Conservation (phyloP, 2,113 vertebrate genomes). For the Isichthys henryi region DNA sequence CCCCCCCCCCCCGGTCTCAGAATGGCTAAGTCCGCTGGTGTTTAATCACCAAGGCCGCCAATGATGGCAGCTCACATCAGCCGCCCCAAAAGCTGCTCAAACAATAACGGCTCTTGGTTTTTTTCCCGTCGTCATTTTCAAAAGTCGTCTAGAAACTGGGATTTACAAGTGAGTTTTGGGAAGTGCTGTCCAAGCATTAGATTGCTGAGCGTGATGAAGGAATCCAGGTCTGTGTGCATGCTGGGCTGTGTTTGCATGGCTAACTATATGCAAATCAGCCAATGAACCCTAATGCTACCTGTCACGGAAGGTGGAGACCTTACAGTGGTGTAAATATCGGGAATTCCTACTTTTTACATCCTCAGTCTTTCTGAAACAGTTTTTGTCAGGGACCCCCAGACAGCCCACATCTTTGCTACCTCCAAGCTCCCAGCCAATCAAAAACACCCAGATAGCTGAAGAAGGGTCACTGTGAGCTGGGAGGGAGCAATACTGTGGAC, state of each 20-base stretch:
- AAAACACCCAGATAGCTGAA: not conserved
- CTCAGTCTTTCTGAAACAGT: not conserved
- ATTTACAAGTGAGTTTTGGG: not conserved
- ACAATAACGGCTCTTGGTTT: not conserved
- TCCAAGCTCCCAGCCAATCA: not conserved
- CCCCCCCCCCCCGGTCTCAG: not conserved
- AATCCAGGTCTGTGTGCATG: not conserved
- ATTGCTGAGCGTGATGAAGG: not conserved
- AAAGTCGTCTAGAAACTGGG: not conserved
- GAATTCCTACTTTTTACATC: not conserved
- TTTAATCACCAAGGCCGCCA: not conserved
- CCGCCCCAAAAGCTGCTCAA: not conserved
- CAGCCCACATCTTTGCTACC: too few relatives aligned
- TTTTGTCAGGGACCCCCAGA: not conserved
- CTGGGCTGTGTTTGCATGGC: not conserved
- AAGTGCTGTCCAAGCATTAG: not conserved
- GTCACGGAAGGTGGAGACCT: not conserved
- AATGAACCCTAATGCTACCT: not conserved
- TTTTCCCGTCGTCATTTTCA: not conserved
- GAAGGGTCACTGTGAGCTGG: not conserved
- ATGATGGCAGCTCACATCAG: not conserved
- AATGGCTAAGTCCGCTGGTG: not conserved
- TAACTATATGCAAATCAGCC: not conserved
- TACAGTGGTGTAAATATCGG: not conserved
- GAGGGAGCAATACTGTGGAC: not conserved